Conservation (phyloP, 2,797 vertebrate genomes). For the Dryobates pubescens region DNA sequence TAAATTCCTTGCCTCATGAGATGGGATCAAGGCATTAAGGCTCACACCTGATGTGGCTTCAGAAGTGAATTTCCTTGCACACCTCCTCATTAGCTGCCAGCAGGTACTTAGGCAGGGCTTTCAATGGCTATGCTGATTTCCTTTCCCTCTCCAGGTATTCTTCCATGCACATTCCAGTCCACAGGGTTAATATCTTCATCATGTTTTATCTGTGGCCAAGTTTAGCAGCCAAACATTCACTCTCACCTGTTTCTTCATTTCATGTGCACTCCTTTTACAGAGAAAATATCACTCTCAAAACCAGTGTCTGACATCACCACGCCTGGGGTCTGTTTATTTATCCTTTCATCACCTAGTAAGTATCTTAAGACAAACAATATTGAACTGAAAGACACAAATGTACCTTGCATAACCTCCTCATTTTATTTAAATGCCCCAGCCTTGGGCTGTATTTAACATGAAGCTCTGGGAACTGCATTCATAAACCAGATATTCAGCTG, state of each 20-base stretch:
- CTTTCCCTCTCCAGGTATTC: constrained; percentile 48
- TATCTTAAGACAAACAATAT: constrained; percentile 49
- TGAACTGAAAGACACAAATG: not conserved
- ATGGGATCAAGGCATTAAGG: not conserved
- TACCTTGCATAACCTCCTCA: constrained; percentile 61
- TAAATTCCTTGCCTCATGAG: not conserved
- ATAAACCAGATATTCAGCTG: constrained; percentile 64
- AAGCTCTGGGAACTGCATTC: constrained; percentile 57
- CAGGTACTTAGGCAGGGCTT: constrained; percentile 19
- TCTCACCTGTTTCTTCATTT: constrained; percentile 65
- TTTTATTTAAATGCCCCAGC: constrained; percentile 56
- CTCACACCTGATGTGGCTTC: not conserved
- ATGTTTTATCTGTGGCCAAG: constrained; percentile 58
- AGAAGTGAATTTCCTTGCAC: constrained; percentile 6
- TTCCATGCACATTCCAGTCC: constrained; percentile 15
- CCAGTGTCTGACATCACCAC: not conserved
- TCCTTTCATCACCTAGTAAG: constrained; percentile 61
- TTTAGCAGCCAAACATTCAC: constrained; percentile 6
- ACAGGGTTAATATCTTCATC: constrained; percentile 42
- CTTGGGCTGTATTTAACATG: constrained; percentile 42
- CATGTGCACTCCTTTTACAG: not conserved
- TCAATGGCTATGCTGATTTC: constrained; percentile 5
- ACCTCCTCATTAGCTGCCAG: constrained; percentile 24
- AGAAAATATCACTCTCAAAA: constrained; percentile 39
- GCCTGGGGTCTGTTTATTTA: constrained; percentile 61